These are phyloP conservation scores for Mus spicilegus DNA, from an alignment of 2,113 vertebrate genomes.

Conservation along the genomic window DNA sequence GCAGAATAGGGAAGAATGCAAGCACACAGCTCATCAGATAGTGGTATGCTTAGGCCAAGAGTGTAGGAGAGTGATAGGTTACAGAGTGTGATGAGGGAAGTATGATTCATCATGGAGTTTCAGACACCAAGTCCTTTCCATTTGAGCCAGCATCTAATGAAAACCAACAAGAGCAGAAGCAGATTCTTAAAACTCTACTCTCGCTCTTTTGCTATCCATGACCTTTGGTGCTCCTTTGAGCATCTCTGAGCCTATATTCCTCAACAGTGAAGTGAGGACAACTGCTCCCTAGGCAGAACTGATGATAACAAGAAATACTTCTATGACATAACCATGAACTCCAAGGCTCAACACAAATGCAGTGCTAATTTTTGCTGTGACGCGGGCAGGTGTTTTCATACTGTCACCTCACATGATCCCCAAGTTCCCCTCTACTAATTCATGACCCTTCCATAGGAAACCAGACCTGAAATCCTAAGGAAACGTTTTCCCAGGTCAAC, in stretches of 20 bases:
- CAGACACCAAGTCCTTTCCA: background rate
- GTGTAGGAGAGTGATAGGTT: background rate
- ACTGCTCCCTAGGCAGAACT: background rate
- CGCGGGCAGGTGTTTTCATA: background rate
- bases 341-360: too few species aligned
- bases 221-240: background rate
- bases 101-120: background rate
- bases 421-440: background rate
- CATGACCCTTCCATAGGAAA: background rate
- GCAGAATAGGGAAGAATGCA: background rate
- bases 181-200: background rate
- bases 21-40: background rate
- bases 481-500: background rate
- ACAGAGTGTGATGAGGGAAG: too few species aligned
- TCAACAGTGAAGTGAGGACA: background rate
- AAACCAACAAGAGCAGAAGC: background rate
- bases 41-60: rapidly evolving
- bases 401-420: background rate
- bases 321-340: background rate
- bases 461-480: background rate
- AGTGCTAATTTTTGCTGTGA: rapidly evolving
- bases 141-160: background rate
- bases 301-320: background rate
- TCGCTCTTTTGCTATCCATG: background rate
- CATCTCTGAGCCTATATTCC: background rate